Evolutionary conservation across 2,888 invertebrate species (phyloP).

Genomic region (Epinotia bilunana): DNA sequence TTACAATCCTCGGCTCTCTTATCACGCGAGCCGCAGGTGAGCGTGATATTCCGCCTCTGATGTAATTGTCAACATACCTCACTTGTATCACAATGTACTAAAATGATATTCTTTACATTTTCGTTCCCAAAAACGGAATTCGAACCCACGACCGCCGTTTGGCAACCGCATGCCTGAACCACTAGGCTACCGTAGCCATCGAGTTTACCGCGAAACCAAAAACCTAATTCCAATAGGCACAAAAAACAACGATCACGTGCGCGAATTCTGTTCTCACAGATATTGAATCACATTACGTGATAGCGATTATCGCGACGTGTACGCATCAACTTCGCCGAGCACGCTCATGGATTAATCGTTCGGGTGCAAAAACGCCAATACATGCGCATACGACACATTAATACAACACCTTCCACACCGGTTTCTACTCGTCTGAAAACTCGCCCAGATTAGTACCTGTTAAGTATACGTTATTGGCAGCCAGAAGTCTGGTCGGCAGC

Average conservation of each 20-base stretch:
- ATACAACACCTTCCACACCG: not conserved
- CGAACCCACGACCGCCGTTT: no score
- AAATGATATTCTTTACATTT: no score
- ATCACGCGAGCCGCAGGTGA: no score
- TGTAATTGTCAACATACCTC: no score
- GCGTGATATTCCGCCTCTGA: no score
- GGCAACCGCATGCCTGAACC: no score
- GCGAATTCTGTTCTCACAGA: constrained; percentile 24
- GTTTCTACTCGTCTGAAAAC: not conserved
- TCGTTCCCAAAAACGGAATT: no score
- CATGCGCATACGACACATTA: constrained; percentile 13
- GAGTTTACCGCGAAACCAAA: not conserved
- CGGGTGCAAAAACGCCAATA: not conserved
- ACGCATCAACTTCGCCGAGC: constrained; percentile 55
- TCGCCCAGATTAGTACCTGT: not conserved
- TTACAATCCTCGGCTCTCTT: no score
- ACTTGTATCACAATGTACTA: no score
- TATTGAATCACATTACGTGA: constrained; percentile 60
- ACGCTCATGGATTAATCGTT: constrained; percentile 47
- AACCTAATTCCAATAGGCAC: not conserved
- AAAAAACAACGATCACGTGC: constrained; percentile 21
- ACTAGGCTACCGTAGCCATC: no score
- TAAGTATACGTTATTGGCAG: not conserved
- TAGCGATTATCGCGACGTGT: constrained; percentile 48
- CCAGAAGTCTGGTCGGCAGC: not conserved